These are phyloP conservation scores for Neosilurus mollespiculum DNA, from an alignment of 2,797 vertebrate genomes.

Conservation along the genomic window DNA sequence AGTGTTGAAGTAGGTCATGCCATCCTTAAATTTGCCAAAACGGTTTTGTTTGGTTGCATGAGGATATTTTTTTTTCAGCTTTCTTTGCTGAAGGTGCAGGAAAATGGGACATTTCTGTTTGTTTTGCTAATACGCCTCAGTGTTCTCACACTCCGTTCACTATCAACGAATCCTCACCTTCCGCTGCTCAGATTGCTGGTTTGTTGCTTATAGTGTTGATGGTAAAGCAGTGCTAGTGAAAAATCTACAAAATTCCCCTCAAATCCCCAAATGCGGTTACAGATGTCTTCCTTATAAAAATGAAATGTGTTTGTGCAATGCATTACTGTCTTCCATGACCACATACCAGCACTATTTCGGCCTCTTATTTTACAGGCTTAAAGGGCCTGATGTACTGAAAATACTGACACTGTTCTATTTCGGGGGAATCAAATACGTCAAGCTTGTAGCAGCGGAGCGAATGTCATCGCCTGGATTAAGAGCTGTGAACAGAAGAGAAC, in stretches of 20 bases:
- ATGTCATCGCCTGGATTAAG: neutral
- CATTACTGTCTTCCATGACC: neutral
- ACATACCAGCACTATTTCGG: neutral
- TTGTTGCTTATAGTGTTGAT: neutral
- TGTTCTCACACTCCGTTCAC: neutral
- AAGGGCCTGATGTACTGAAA: neutral
- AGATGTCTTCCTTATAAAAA: neutral
- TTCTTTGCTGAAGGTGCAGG: neutral
- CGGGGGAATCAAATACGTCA: neutral
- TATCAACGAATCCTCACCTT: neutral
- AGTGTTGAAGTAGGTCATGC: conserved; percentile 7
- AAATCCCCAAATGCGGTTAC: neutral
- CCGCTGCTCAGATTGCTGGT: neutral
- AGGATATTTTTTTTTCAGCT: neutral
- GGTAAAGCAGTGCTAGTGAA: neutral
- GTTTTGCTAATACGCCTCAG: neutral
- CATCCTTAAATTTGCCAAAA: neutral
- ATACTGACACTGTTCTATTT: neutral
- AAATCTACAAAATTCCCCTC: neutral
- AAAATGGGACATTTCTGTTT: neutral
- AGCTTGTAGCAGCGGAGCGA: neutral
- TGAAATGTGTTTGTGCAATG: neutral
- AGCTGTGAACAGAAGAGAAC: neutral
- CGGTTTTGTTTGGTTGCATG: neutral
- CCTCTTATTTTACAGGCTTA: neutral